A percentile compares a stretch with the other conserved stretches of the same genome.
These are phyloP conservation scores for Actinemys pallida DNA, from an alignment of 2,113 vertebrate species.

Conservation along the genomic window DNA sequence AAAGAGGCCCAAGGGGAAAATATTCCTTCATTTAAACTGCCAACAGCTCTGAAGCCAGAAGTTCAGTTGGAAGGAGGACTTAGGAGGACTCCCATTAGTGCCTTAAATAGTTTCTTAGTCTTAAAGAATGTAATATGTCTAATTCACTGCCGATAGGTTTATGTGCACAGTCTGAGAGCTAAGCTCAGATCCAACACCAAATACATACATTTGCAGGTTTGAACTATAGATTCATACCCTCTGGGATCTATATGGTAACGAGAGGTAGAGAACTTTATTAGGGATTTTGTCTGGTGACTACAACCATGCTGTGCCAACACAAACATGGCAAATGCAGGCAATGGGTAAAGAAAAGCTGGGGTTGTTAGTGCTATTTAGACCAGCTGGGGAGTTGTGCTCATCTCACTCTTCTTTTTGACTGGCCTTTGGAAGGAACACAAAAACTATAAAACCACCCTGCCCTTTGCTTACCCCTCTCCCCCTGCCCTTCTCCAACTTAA, in stretches of 20 bases:
- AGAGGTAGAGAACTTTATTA: neutral
- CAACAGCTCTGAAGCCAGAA: neutral
- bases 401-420: neutral
- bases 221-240: neutral
- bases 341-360: neutral
- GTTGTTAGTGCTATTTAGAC: neutral
- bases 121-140: neutral
- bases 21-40: neutral
- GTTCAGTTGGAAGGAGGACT: neutral
- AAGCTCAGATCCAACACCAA: neutral
- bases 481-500: rapidly evolving
- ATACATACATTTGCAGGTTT: neutral
- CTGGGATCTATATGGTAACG: neutral
- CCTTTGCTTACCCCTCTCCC: rapidly evolving
- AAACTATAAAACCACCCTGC: rapidly evolving
- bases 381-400: no score
- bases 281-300: neutral
- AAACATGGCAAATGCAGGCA: neutral
- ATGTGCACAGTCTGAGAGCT: neutral
- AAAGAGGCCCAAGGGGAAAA: neutral
- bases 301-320: neutral
- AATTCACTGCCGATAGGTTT: neutral
- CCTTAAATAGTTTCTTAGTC: neutral
- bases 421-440: neutral
- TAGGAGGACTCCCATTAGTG: neutral